A percentile compares a stretch with the other conserved stretches of the same genome.
These are phyloP conservation scores for Corythornis madagascariensis DNA, from an alignment of 2,113 vertebrate species.

Conservation along the genomic window DNA sequence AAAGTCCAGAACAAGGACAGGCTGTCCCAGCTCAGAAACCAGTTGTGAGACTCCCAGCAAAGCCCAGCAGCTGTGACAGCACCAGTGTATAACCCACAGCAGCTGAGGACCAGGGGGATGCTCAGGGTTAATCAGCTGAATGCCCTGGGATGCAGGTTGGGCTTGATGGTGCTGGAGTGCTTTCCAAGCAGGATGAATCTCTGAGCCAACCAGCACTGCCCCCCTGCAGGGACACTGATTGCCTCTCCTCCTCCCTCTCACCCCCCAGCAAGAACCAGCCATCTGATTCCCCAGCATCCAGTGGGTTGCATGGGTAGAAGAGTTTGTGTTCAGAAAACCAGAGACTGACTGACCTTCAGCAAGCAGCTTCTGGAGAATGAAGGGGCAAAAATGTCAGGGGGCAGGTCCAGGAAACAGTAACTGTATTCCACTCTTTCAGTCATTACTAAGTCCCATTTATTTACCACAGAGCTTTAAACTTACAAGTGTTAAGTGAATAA, in stretches of 20 bases:
- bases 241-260: not conserved
- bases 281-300: not conserved
- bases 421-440: not conserved
- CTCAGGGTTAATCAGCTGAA: not conserved
- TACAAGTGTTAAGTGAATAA: not conserved
- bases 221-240: not conserved
- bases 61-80: not conserved
- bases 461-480: not conserved
- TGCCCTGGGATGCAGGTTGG: no score
- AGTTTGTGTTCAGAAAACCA: not conserved
- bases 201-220: no score
- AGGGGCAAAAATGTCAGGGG: accelerated
- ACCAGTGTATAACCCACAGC: accelerated
- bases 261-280: not conserved
- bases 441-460: not conserved
- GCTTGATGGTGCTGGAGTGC: no score
- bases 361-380: not conserved
- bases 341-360: not conserved
- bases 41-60: not conserved
- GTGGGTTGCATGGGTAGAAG: not conserved
- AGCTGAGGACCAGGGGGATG: not conserved
- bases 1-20: not conserved
- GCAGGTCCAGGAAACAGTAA: not conserved
- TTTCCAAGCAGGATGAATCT: no score
- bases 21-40: not conserved